Evolutionary conservation across 2,888 invertebrate species (phyloP).

Genomic region (Archips xylosteana): DNA sequence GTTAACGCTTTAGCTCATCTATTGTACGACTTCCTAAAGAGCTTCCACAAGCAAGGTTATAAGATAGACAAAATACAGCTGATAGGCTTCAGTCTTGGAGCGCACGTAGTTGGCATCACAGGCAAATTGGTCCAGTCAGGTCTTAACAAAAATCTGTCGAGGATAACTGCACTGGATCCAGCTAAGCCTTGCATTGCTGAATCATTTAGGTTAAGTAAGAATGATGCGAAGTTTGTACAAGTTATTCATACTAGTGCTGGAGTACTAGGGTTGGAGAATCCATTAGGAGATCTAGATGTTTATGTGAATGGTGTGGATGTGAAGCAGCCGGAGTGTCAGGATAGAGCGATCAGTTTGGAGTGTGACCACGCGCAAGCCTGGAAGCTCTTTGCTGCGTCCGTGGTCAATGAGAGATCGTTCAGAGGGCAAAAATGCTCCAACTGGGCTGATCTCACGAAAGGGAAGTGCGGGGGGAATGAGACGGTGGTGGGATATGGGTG

Average conservation of each 20-base stretch:
- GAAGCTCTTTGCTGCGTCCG: slow-evolving; percentile 67
- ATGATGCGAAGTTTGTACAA: slow-evolving; percentile 72
- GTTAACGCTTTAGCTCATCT: slow-evolving; percentile 64
- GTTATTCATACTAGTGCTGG: slow-evolving; percentile 75
- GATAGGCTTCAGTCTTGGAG: slow-evolving; percentile 87
- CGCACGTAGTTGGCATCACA: slow-evolving; percentile 85
- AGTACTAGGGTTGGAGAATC: slow-evolving; percentile 68
- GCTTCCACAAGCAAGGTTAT: slow-evolving; percentile 60
- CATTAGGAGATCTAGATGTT: slow-evolving; percentile 72
- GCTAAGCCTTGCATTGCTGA: slow-evolving; percentile 73
- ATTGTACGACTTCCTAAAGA: slow-evolving; percentile 61
- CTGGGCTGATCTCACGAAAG: slow-evolving; percentile 62
- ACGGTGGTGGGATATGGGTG: slow-evolving; percentile 64
- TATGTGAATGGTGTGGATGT: slow-evolving; percentile 72
- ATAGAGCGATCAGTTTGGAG: slow-evolving; percentile 63
- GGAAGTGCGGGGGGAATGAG: slow-evolving; percentile 60
- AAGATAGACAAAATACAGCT: slow-evolving; percentile 81
- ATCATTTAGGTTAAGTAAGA: slow-evolving; percentile 57
- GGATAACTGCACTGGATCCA: slow-evolving; percentile 74
- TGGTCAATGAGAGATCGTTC: slow-evolving; percentile 53
- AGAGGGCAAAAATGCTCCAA: slow-evolving; percentile 58
- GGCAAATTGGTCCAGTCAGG: slow-evolving; percentile 65
- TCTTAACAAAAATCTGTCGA: slow-evolving; percentile 58
- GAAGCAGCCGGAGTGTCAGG: slow-evolving; percentile 70
- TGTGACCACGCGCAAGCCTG: slow-evolving; percentile 76